These are phyloP conservation scores for Yponomeuta sedellus DNA, from an alignment of 2,888 invertebrate species.

Conservation along the genomic window DNA sequence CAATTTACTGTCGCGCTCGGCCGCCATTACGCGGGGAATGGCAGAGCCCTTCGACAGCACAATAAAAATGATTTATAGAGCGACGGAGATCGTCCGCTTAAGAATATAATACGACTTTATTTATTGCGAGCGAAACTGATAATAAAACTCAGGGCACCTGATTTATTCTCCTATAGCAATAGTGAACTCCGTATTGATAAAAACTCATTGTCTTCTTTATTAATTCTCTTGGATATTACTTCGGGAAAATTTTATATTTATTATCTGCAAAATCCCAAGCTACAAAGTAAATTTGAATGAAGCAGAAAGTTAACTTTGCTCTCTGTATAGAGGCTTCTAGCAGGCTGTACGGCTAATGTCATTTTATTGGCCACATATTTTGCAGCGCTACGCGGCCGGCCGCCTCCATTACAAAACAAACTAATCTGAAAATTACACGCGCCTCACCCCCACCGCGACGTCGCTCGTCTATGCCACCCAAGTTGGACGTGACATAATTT, in stretches of 20 bases:
- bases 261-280: too few species aligned
- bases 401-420: conserved; percentile 63
- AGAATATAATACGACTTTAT: conserved; percentile 68
- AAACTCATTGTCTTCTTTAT: too few species aligned
- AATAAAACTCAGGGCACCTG: conserved; percentile 53
- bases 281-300: neutral
- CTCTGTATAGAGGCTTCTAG: neutral
- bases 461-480: neutral
- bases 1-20: conserved; percentile 54
- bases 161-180: conserved; percentile 32
- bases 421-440: conserved; percentile 73
- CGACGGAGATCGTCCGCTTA: conserved; percentile 55
- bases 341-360: conserved; percentile 26
- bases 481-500: neutral
- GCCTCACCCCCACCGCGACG: conserved; percentile 21
- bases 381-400: conserved; percentile 29
- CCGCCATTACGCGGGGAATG: conserved; percentile 36
- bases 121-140: conserved; percentile 59
- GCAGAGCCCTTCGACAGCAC: conserved; percentile 61
- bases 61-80: conserved; percentile 72
- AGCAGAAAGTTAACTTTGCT: neutral
- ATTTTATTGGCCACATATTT: conserved; percentile 63
- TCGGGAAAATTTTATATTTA: too few species aligned
- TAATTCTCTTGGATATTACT: too few species aligned
- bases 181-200: neutral